Evolutionary conservation across 2,113 vertebrate species (phyloP).

Genomic region (Mesoclemmys tuberculata): DNA sequence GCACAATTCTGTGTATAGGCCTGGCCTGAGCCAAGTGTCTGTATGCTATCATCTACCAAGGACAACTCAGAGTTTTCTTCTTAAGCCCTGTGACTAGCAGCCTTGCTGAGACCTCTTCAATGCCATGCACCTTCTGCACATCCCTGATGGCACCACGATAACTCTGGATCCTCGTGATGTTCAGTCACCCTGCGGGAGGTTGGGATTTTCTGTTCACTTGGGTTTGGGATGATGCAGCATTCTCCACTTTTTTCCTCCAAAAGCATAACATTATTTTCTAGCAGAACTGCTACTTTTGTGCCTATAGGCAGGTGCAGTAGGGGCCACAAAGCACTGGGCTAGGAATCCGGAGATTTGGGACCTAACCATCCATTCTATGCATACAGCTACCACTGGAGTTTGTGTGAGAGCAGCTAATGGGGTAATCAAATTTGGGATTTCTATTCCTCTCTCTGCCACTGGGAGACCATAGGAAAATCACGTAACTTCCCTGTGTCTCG

Average conservation of each 20-base stretch:
- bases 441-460: neutral
- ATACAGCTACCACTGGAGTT: accelerated
- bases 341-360: accelerated
- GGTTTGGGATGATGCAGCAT: neutral
- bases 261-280: neutral
- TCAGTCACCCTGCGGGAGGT: neutral
- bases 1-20: neutral
- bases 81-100: neutral
- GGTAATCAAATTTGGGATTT: accelerated
- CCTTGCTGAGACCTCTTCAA: neutral
- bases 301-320: neutral
- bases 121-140: neutral
- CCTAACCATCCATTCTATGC: accelerated
- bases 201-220: neutral
- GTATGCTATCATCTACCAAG: neutral
- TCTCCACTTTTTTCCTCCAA: neutral
- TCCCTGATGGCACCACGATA: neutral
- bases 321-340: neutral
- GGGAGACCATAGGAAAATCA: neutral
- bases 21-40: neutral
- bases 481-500: neutral
- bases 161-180: neutral
- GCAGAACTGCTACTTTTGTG: neutral
- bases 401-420: neutral
- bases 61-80: neutral